Base-by-base conservation (phyloP, 2,113 vertebrate species). In the Chlorocebus sabaeus region DNA sequence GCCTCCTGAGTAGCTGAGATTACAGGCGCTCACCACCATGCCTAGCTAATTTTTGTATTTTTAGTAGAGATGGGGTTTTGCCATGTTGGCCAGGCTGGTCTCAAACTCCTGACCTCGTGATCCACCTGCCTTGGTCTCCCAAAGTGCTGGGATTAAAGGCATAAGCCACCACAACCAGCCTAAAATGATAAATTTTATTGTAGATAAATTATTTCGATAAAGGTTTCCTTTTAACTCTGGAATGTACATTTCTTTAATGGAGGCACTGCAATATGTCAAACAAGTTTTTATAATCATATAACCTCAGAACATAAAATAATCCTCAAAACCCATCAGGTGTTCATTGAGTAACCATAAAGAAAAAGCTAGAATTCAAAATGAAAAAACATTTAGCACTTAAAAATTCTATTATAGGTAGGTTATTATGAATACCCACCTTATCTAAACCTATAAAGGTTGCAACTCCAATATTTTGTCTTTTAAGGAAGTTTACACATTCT, bases 371-470 rank as follows among this genome's bases (percentile, higher is more conserved):
- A 75, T 93, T 80, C 52, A 90, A 88, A 82, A 45, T 18, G 0
- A 73, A 76, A 45, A 57, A 59, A 55, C 8, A 92, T 2, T 43
- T 76, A 22, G 8, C 17, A 45, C 32, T 85, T 88, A 43, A 96
- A 90, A 88, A 76, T 68, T 70, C 61, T 89, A 81, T 79, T 91
- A 89, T 0, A 93, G 8, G 23, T 70, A 96, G 32, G 32, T 85
- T 91, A 67, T 30, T 76, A 78, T 52, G 9, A 25, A 93, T 45
- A 89, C 98, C 93, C 96, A 99, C 99, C 99, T 99, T 99, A 98
- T 99, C 99, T 59, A 99, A 99, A 75, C 99, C 99, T 95, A 99
- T 99, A 70, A 99, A 99, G 0, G 99, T 99, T 73, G 99, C 99
- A 27, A 99, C 98, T 8, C 99, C 99, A 30, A 99, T 98, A 93